Percentiles rank a stretch among this genome's conserved stretches.
Evolutionary conservation across 2,797 vertebrate species (phyloP).

Genomic region (Philypnodon macrostomus): DNA sequence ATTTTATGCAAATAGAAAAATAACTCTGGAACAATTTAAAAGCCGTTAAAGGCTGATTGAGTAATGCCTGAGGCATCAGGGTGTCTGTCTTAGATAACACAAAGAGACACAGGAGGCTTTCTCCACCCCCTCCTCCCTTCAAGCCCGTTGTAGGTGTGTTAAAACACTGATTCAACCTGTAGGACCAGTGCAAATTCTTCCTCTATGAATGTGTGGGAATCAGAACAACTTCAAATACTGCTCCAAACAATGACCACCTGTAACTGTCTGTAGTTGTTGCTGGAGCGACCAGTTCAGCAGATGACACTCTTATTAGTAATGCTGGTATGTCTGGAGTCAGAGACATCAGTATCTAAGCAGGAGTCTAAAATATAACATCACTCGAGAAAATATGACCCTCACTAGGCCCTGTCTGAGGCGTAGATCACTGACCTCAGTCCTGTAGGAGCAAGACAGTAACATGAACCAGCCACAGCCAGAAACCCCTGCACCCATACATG

Average conservation of each 20-base stretch:
- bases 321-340: constrained; percentile 1
- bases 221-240: constrained; percentile 19
- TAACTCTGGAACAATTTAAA: constrained; percentile 22
- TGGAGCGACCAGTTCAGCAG: constrained; percentile 42
- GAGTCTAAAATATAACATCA: constrained; percentile 4
- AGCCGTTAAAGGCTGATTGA: constrained; percentile 39
- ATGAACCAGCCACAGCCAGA: constrained; percentile 4
- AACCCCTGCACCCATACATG: not conserved
- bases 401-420: not conserved
- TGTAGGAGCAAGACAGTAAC: constrained; percentile 21
- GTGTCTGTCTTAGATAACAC: constrained; percentile 41
- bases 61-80: constrained; percentile 47
- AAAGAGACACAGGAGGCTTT: constrained; percentile 31
- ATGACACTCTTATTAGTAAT: constrained; percentile 19
- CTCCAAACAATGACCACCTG: constrained; percentile 27
- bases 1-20: constrained; percentile 16
- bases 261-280: constrained; percentile 18
- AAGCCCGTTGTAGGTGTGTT: constrained; percentile 48
- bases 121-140: constrained; percentile 5
- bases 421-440: constrained; percentile 3
- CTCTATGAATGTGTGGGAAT: constrained; percentile 44
- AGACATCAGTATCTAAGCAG: not conserved
- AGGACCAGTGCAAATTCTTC: constrained; percentile 65
- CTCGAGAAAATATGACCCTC: not conserved
- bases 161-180: constrained; percentile 57